A percentile compares a stretch with the other conserved stretches of the same genome.
Conservation (phyloP, 2,888 invertebrate genomes). For the Rambutsinella grinnellia region DNA sequence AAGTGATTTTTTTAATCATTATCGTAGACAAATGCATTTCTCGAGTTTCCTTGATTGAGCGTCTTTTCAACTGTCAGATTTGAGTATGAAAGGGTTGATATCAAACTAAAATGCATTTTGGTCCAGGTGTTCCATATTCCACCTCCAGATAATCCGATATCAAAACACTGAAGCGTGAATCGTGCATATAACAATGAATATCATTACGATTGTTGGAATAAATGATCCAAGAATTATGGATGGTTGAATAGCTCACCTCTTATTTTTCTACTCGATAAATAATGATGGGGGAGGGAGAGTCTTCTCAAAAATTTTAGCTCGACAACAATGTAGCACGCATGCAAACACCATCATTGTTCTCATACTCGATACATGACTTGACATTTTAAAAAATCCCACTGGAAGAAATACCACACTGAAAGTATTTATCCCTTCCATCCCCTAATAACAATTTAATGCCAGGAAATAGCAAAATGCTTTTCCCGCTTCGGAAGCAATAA, state of each 20-base stretch:
- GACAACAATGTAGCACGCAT: background rate
- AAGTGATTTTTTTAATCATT: background rate
- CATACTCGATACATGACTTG: conserved; percentile 52
- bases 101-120: background rate
- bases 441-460: background rate
- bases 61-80: background rate
- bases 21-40: background rate
- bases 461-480: background rate
- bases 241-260: background rate
- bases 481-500: background rate
- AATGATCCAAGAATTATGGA: background rate
- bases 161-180: background rate
- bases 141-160: background rate
- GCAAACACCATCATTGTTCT: conserved; percentile 10
- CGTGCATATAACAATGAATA: too few relatives aligned
- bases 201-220: background rate
- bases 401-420: background rate
- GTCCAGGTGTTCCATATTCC: background rate
- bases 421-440: background rate
- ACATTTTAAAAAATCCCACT: conserved; percentile 26
- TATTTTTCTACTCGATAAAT: background rate
- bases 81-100: background rate
- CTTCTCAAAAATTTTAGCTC: background rate
- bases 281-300: background rate
- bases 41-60: background rate